Conservation (phyloP, 2,797 vertebrate genomes). For the Acanthornis magna region DNA sequence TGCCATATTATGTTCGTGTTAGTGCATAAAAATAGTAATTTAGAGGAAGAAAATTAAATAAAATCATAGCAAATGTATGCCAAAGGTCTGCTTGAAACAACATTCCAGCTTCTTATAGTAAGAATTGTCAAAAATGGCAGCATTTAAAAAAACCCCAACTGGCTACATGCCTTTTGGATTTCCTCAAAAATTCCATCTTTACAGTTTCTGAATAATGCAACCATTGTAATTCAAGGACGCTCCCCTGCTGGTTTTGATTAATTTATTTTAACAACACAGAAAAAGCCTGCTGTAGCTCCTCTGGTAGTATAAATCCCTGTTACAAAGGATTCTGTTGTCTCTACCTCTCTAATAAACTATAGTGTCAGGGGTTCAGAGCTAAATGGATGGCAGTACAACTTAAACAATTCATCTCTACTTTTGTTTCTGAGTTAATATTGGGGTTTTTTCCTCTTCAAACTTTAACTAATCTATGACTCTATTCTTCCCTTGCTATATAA, state of each 20-base stretch:
- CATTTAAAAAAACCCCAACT: neutral
- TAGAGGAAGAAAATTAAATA: neutral
- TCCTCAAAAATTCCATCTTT: conserved; percentile 43
- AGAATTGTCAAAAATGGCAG: conserved; percentile 28
- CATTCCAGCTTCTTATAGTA: neutral
- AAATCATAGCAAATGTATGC: neutral
- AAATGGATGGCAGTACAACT: neutral
- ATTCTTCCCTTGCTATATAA: neutral
- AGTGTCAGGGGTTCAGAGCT: neutral
- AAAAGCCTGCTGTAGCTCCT: conserved; percentile 15
- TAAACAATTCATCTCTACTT: neutral
- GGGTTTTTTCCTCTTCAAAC: neutral
- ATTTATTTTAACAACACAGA: conserved; percentile 59
- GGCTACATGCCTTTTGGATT: conserved; percentile 12
- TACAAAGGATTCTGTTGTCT: conserved; percentile 53
- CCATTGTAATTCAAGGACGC: conserved; percentile 38
- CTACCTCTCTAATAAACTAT: conserved; percentile 1
- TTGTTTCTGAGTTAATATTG: neutral
- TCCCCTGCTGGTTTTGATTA: conserved; percentile 52
- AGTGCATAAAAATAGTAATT: neutral
- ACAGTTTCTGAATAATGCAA: conserved; percentile 47
- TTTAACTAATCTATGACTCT: neutral
- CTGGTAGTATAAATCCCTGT: neutral
- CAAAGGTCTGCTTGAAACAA: conserved; percentile 10
- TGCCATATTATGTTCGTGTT: neutral